Evolutionary conservation across 37 sponge, comb jelly and placozoan species (phyloP), one percentile per base, ranked within the genome.

Genomic region (Cliona cf. orientalis): DNA sequence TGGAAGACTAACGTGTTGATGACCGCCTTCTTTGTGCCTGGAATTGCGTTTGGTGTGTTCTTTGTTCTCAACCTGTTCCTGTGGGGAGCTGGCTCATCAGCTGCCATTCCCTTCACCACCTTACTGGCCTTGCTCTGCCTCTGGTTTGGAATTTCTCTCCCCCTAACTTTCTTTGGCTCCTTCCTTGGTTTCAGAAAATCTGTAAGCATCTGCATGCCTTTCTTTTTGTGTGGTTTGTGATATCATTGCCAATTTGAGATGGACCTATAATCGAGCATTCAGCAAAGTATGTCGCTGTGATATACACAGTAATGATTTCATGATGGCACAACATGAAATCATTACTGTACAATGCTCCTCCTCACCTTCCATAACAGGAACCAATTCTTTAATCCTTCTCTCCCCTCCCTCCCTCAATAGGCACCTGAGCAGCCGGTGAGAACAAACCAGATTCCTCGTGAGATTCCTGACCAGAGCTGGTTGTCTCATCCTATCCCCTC

Each of bases 41-140:
- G 95, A 57, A 67, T 91, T 17, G 71, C 86, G 62, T 99, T 99
- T 80, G 76, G 45, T 35, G 71, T 94, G 28, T 87, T 96, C 88
- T 97, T 99, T 81, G 31, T 82, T 23, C 84, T 99, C 43, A 96
- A 99, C 82, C 79, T 99, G 58, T 56, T 99, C 25, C 78, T 99
- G 67, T 99, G 99, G 99, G 80, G 80, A 0, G 73, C 90, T 17
- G 83, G 87, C 19, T 99, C 99, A 9, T 92, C 95, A 6, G 93
- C 97, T 63, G 99, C 99, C 44, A 95, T 99, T 23, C 99, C 99
- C 23, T 99, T 99, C 85, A 89, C 90, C 38, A 97, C 99, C 36
- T 85, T 99, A 2, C 86, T 97, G 23, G 95, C 91, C 40, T 79
- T 99, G 7, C 89, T 99, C 55, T 82, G 82, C 49, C 85, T 99